Conservation (phyloP, 2,113 vertebrate genomes). For the Amia ocellicauda region DNA sequence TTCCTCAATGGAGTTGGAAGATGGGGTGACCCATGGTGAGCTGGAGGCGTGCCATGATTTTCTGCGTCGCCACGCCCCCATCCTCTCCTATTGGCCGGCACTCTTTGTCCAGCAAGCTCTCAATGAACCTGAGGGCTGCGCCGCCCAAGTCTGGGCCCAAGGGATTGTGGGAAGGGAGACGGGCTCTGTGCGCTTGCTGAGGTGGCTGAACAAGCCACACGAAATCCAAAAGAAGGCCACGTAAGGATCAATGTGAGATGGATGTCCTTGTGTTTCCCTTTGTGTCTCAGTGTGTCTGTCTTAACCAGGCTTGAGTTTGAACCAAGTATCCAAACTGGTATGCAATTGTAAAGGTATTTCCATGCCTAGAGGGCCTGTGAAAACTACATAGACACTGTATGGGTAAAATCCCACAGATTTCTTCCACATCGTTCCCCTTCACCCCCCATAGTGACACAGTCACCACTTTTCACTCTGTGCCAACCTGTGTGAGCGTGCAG, state of each 20-base stretch:
- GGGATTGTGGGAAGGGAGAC: constrained; percentile 38
- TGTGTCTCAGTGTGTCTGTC: too few species aligned
- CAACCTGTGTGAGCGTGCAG: constrained; percentile 65
- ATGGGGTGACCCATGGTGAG: not conserved
- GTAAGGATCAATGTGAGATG: too few species aligned
- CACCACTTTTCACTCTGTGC: constrained; percentile 55
- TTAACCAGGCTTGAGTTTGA: too few species aligned
- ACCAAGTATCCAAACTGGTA: too few species aligned
- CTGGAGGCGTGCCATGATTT: constrained; percentile 58
- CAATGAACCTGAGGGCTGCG: constrained; percentile 56
- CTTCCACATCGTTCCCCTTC: not conserved
- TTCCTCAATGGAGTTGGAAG: too few species aligned
- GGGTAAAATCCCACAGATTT: too few species aligned
- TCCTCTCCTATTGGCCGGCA: constrained; percentile 67
- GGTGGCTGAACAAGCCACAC: constrained; percentile 64
- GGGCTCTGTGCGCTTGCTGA: constrained; percentile 31
- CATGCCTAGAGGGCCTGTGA: too few species aligned
- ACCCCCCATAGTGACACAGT: constrained; percentile 49
- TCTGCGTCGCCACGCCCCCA: constrained; percentile 55
- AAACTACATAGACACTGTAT: too few species aligned
- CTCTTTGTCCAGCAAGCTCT: constrained; percentile 77
- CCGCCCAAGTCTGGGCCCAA: constrained; percentile 63
- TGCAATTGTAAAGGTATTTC: too few species aligned
- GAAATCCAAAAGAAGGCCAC: constrained; percentile 21
- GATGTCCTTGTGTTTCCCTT: too few species aligned